Conservation (phyloP, 2,113 vertebrate genomes). For the Nicator chloris region DNA sequence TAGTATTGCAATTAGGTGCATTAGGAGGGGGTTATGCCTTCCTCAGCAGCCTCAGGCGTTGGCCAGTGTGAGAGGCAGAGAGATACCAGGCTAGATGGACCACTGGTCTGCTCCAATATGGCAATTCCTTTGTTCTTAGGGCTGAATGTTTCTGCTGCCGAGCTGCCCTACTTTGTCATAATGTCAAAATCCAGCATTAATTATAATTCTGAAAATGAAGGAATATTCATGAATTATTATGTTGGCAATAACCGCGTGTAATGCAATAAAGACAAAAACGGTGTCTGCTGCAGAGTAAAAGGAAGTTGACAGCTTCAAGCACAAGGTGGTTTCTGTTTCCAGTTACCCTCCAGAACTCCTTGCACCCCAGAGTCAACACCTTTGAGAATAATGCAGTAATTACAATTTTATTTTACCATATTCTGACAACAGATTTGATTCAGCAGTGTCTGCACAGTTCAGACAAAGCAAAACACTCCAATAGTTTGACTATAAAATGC, state of each 20-base stretch:
- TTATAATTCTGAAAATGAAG: slow-evolving; percentile 66
- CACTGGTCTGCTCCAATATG: slow-evolving; percentile 38
- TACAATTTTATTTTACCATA: slow-evolving; percentile 67
- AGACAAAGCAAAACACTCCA: slow-evolving; percentile 54
- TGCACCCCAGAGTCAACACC: slow-evolving; percentile 56
- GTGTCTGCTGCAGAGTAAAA: slow-evolving; percentile 57
- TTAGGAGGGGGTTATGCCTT: slow-evolving; percentile 40
- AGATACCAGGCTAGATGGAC: slow-evolving; percentile 36
- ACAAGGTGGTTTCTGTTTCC: slow-evolving; percentile 73
- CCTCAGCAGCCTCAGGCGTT: slow-evolving; percentile 32
- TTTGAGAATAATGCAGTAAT: slow-evolving; percentile 72
- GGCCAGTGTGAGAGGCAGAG: slow-evolving; percentile 31
- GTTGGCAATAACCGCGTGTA: slow-evolving; percentile 56
- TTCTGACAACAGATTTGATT: slow-evolving; percentile 67
- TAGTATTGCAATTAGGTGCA: slow-evolving; percentile 59
- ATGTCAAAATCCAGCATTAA: slow-evolving; percentile 58
- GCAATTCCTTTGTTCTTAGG: slow-evolving; percentile 56
- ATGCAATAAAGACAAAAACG: slow-evolving; percentile 55
- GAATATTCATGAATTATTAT: slow-evolving; percentile 69
- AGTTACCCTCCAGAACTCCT: slow-evolving; percentile 67
- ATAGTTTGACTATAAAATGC: slow-evolving; percentile 24
- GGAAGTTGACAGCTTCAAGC: slow-evolving; percentile 64
- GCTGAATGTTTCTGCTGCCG: slow-evolving; percentile 22
- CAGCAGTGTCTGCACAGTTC: slow-evolving; percentile 36
- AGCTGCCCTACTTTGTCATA: slow-evolving; percentile 43